These are phyloP conservation scores for Saccopteryx leptura DNA, from an alignment of 2,113 vertebrate genomes.

Conservation along the genomic window DNA sequence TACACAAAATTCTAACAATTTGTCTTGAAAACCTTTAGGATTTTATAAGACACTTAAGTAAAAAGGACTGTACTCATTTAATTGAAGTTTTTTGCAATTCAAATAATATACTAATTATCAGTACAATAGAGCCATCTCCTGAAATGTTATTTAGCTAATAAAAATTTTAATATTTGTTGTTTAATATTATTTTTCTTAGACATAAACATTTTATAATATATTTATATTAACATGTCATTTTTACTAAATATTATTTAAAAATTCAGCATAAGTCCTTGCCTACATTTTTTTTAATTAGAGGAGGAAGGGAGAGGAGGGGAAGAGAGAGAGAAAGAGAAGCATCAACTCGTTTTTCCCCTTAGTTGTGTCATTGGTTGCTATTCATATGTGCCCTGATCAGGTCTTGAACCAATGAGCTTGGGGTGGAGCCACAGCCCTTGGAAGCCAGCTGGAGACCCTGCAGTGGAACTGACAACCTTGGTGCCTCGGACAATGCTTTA, in stretches of 20 bases:
- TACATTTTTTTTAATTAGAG: neutral
- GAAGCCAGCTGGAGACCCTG: no score
- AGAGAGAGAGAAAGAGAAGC: no score
- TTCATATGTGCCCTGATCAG: no score
- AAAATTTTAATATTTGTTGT: slow-evolving; percentile 64
- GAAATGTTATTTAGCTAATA: slow-evolving; percentile 65
- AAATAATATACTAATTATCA: slow-evolving; percentile 81
- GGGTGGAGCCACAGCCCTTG: no score
- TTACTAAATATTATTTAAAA: slow-evolving; percentile 80
- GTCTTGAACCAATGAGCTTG: no score
- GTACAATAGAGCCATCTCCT: slow-evolving; percentile 65
- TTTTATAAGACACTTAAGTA: slow-evolving; percentile 75
- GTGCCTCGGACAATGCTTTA: no score
- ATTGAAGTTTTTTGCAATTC: slow-evolving; percentile 76
- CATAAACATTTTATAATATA: slow-evolving; percentile 53
- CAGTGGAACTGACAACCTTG: no score
- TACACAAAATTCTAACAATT: slow-evolving; percentile 75
- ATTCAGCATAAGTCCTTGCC: slow-evolving; percentile 61
- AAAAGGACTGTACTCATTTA: slow-evolving; percentile 72
- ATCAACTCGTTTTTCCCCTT: no score
- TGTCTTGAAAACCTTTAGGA: slow-evolving; percentile 69
- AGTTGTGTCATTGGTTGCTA: no score
- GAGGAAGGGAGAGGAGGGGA: neutral
- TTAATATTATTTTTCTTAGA: slow-evolving; percentile 72
- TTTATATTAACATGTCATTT: slow-evolving; percentile 70